phyloP scores from a whole-genome alignment of 2,888 invertebrate genomes.

The Perithous albicinctus region DNA sequence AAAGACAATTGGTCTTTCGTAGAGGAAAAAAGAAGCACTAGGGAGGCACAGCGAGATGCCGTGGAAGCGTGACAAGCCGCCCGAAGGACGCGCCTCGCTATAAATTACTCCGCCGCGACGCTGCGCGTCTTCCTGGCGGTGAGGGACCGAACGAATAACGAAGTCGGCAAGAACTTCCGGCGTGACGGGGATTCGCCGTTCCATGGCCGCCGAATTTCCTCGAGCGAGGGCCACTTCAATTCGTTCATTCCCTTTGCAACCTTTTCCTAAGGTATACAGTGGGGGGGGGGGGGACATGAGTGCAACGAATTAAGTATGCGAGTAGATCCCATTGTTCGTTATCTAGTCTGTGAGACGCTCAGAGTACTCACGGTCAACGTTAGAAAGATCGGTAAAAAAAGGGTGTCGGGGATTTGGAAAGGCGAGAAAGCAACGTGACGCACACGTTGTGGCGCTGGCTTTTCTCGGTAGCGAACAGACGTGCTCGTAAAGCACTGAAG shows the following conservation, averaged over 20 bases:
- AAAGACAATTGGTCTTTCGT: constrained; percentile 61
- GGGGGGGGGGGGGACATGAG: not conserved
- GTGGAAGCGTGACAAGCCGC: constrained; percentile 66
- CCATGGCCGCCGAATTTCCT: constrained; percentile 55
- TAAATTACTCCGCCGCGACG: constrained; percentile 64
- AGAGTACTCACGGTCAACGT: constrained; percentile 32
- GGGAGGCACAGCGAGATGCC: constrained; percentile 46
- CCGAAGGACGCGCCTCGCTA: constrained; percentile 64
- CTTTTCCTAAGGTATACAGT: not conserved
- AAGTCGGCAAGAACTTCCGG: constrained; percentile 59
- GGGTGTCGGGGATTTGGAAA: constrained; percentile 73
- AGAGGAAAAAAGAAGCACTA: constrained; percentile 27
- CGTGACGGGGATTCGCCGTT: constrained; percentile 54
- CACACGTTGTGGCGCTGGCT: constrained; percentile 66
- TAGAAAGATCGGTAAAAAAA: constrained; percentile 29
- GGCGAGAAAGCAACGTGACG: constrained; percentile 79
- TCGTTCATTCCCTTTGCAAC: constrained; percentile 13
- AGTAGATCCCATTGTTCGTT: constrained; percentile 31
- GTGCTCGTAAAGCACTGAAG: constrained; percentile 60
- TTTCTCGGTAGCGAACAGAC: constrained; percentile 65
- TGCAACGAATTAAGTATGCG: constrained; percentile 8
- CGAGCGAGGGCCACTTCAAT: constrained; percentile 41
- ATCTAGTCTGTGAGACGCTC: not conserved
- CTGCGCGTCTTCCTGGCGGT: constrained; percentile 46
- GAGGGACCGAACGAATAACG: constrained; percentile 46